Base-by-base conservation (phyloP, 2,797 vertebrate genomes). In the Pipistrellus pipistrellus region DNA sequence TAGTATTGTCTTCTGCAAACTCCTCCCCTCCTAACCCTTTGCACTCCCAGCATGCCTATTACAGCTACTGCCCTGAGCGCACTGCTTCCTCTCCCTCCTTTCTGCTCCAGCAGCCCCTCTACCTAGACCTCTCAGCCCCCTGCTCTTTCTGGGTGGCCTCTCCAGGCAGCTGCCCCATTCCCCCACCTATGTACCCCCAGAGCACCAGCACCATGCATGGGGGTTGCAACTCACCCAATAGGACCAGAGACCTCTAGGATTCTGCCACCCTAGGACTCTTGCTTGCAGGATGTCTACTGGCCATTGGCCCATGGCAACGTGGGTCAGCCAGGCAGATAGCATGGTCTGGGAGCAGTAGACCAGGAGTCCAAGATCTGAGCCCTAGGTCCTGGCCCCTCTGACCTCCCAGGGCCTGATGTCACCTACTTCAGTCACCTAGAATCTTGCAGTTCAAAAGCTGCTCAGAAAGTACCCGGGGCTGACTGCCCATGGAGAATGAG, bases 141-240 rank as follows among this genome's bases (percentile, higher is more conserved):
- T 32, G 35, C 17, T 86, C 14, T 11, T 32, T 23, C 25, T 18
- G 30, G 30, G 57, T 6, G 35, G 44, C 18, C 44, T 32, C 35
- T 46, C 41, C 6, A 59, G 59, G 84, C 53, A 35, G 32, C 21
- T 59, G 13, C 32, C 46, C 71, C 0, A 0, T 27, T 55, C 32
- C 30, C 41, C 71, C 15, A 25, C 2, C 21, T 20, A 13, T 4
- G 0, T 25, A 27, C 6, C 62, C 38, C 21, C 38, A 41, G 53
- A n/a, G 11, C 69, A 44, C 5, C 6, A 81, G 41, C 68, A 12
- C 11, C 0, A 1, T 44, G 27, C n/a, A 1, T 1, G 3, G 44
- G 10, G 0, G 1, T 35, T 21, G 20, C 62, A 87, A 41, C 12
- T 30, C 38, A 17, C 4, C 25, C 44, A 23, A 32, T 0, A 12